Percentiles rank a stretch among this genome's conserved stretches.
Evolutionary conservation across 2,113 vertebrate species (phyloP).

Genomic region (Carassius carassius): DNA sequence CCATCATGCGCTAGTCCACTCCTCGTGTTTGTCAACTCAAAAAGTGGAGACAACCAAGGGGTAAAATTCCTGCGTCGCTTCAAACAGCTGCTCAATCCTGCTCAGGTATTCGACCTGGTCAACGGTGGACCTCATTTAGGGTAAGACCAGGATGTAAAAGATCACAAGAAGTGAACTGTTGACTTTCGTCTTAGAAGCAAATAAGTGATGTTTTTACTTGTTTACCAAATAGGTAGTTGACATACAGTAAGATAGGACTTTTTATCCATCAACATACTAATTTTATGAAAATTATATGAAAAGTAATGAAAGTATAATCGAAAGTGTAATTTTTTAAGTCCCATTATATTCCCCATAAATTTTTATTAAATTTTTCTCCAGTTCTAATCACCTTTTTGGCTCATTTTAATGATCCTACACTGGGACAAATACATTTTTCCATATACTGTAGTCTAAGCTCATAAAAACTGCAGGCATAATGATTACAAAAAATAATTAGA

Average conservation of each 20-base stretch:
- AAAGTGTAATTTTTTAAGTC: background rate
- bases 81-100: conserved; percentile 97
- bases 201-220: background rate
- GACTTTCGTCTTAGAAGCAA: background rate
- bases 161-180: background rate
- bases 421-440: background rate
- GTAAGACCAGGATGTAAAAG: conserved; percentile 70
- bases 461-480: background rate
- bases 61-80: conserved; percentile 98
- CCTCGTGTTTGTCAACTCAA: conserved; percentile 98
- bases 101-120: conserved; percentile 98
- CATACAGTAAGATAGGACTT: background rate
- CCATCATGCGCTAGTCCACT: conserved; percentile 96
- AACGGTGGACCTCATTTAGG: conserved; percentile 97
- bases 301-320: background rate
- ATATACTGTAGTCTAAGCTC: background rate
- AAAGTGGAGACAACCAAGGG: conserved; percentile 99
- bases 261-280: background rate
- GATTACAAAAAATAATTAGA: background rate
- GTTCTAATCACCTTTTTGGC: background rate
- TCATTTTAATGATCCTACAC: background rate
- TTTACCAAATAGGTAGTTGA: background rate
- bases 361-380: background rate
- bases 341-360: background rate
- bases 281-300: background rate